These are phyloP conservation scores for Lagocephalus sceleratus DNA, from an alignment of 2,797 vertebrate genomes.

Conservation along the genomic window DNA sequence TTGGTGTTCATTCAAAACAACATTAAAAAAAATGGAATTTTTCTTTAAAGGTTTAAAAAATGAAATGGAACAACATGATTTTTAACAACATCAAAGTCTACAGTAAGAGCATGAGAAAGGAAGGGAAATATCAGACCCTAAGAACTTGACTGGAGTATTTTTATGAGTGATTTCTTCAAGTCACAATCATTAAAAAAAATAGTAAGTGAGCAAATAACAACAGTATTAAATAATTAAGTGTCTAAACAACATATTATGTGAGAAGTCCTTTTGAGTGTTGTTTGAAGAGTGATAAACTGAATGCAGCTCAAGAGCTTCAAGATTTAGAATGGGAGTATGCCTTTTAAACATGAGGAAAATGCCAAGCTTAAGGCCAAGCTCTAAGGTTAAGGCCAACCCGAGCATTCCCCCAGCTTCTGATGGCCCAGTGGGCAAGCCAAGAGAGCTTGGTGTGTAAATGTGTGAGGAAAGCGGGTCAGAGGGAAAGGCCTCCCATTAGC, in stretches of 20 bases:
- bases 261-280: slow-evolving; percentile 32
- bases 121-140: background rate
- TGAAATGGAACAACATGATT: background rate
- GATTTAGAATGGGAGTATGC: slow-evolving; percentile 27
- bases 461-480: slow-evolving; percentile 65
- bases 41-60: background rate
- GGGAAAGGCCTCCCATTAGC: slow-evolving; percentile 68
- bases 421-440: slow-evolving; percentile 51
- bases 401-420: slow-evolving; percentile 20
- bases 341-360: slow-evolving; percentile 47
- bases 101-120: background rate
- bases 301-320: slow-evolving; percentile 41
- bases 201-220: too few relatives aligned
- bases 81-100: background rate
- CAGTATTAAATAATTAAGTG: too few relatives aligned
- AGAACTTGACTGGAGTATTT: too few relatives aligned
- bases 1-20: background rate
- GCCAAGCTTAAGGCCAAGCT: slow-evolving; percentile 41
- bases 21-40: background rate
- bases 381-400: slow-evolving; percentile 28
- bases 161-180: too few relatives aligned
- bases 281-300: slow-evolving; percentile 33
- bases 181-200: too few relatives aligned
- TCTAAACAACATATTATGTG: slow-evolving; percentile 1
- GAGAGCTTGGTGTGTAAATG: slow-evolving; percentile 59